Evolutionary conservation across 2,888 invertebrate species (phyloP).

Genomic region (Acanthacorydalis orientalis): DNA sequence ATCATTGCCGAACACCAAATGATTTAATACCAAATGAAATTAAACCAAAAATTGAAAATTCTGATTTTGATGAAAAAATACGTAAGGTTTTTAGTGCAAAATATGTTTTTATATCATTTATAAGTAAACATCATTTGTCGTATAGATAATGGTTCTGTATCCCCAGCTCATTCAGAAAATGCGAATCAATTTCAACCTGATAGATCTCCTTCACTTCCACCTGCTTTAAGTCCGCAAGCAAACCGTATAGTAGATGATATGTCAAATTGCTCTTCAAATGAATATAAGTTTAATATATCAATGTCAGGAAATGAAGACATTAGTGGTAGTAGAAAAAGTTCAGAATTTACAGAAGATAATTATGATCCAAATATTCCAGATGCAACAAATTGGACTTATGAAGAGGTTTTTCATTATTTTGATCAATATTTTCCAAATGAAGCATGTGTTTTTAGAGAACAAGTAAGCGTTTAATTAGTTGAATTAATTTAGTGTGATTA

Average conservation of each 20-base stretch:
- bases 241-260: conserved; percentile 4
- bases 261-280: conserved; percentile 7
- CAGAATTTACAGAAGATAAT: conserved; percentile 18
- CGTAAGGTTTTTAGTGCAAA: background rate
- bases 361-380: conserved; percentile 58
- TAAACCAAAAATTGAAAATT: conserved; percentile 19
- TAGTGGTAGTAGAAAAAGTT: conserved; percentile 5
- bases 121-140: background rate
- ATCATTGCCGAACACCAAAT: conserved; percentile 37
- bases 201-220: conserved; percentile 19
- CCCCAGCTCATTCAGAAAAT: conserved; percentile 9
- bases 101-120: background rate
- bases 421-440: conserved; percentile 59
- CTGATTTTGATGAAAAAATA: background rate
- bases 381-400: conserved; percentile 63
- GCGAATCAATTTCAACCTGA: conserved; percentile 13
- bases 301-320: conserved; percentile 13
- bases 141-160: background rate
- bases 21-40: conserved; percentile 23
- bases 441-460: conserved; percentile 64
- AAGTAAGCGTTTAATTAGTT: conserved; percentile 33
- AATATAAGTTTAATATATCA: conserved; percentile 8
- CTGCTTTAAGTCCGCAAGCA: conserved; percentile 22
- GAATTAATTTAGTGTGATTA: background rate
- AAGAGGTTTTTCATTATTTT: conserved; percentile 71